Evolutionary conservation across 2,888 invertebrate genomes (phyloP).

Genomic region (Xestobium rufovillosum): DNA sequence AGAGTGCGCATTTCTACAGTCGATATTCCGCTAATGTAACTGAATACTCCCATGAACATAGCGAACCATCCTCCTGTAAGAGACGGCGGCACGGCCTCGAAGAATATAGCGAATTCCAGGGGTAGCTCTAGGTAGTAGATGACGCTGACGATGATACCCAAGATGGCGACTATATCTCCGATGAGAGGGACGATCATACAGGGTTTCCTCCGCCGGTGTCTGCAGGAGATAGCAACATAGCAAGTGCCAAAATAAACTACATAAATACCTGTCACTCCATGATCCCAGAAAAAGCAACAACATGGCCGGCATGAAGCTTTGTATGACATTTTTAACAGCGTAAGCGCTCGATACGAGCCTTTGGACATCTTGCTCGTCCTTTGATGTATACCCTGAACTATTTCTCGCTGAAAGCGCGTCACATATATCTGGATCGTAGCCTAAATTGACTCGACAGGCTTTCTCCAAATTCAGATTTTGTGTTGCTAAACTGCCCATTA

Average conservation of each 20-base stretch:
- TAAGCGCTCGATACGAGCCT: slow-evolving; percentile 66
- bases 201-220: slow-evolving; percentile 58
- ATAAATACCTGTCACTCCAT: slow-evolving; percentile 60
- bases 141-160: slow-evolving; percentile 46
- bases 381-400: slow-evolving; percentile 23
- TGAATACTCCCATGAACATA: slow-evolving; percentile 51
- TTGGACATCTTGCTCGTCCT: slow-evolving; percentile 46
- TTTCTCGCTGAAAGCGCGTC: slow-evolving; percentile 31
- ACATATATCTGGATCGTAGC: slow-evolving; percentile 42
- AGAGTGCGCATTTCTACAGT: slow-evolving; percentile 49
- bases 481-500: slow-evolving; percentile 38
- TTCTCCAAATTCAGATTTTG: slow-evolving; percentile 50
- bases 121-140: slow-evolving; percentile 49
- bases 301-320: slow-evolving; percentile 68
- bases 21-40: slow-evolving; percentile 54
- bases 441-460: slow-evolving; percentile 48
- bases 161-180: slow-evolving; percentile 55
- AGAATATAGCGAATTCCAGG: slow-evolving; percentile 45
- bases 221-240: no score
- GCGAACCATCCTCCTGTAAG: slow-evolving; percentile 52
- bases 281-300: slow-evolving; percentile 72
- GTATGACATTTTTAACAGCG: slow-evolving; percentile 73
- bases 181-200: slow-evolving; percentile 71
- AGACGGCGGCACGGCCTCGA: slow-evolving; percentile 48
- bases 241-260: no score